Conservation (phyloP, 1,140 invertebrate genomes). For the Aleiodes sp. region DNA sequence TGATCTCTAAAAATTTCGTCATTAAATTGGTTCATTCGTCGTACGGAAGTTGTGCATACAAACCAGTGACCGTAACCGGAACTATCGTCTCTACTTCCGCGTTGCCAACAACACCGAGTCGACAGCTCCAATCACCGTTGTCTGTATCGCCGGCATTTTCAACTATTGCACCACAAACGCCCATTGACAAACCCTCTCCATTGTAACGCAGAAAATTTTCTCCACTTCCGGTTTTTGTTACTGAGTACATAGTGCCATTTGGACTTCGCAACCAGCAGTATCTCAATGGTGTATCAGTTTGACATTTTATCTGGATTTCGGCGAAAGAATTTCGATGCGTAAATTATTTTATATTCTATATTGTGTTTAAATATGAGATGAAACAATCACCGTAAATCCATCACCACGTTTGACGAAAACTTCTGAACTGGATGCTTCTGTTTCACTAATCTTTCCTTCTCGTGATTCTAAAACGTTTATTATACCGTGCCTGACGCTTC, state of each 20-base stretch:
- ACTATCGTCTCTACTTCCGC: constrained; percentile 44
- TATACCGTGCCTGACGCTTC: not conserved
- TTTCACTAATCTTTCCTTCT: constrained; percentile 22
- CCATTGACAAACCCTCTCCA: constrained; percentile 46
- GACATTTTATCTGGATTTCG: constrained; percentile 49
- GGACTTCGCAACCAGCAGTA: constrained; percentile 57
- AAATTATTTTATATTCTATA: not conserved
- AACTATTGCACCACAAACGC: constrained; percentile 50
- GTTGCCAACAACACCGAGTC: constrained; percentile 45
- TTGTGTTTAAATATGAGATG: not conserved
- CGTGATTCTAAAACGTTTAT: not conserved
- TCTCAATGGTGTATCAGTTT: constrained; percentile 41
- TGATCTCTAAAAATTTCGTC: not conserved
- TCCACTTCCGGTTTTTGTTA: constrained; percentile 35
- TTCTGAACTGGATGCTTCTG: constrained; percentile 4
- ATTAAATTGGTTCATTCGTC: constrained; percentile 24
- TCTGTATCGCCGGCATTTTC: constrained; percentile 42
- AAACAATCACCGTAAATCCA: constrained; percentile 45
- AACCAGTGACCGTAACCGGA: constrained; percentile 52
- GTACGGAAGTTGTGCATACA: constrained; percentile 29
- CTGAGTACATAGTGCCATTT: constrained; percentile 47
- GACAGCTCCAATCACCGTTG: constrained; percentile 52
- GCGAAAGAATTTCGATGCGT: not conserved
- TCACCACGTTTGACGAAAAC: constrained; percentile 49
- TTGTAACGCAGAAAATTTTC: constrained; percentile 37